phyloP scores from a whole-genome alignment of 2,888 invertebrate genomes.

The Drosophila neotestacea region DNA sequence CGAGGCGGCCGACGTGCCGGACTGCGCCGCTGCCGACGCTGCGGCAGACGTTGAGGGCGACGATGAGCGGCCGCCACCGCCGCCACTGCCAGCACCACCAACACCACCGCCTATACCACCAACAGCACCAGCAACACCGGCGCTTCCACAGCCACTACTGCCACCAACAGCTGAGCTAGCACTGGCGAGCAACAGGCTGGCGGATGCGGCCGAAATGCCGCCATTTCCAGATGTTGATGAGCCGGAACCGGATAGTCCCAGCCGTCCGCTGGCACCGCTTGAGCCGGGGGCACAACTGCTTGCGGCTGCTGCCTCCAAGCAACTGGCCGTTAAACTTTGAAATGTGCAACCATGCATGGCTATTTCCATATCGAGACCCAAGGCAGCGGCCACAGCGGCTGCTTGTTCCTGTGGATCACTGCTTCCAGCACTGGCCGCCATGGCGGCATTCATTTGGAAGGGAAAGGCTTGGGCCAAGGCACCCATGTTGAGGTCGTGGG shows the following conservation, averaged over 20 bases:
- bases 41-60: conserved; percentile 78
- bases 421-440: conserved; percentile 81
- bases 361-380: conserved; percentile 81
- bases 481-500: conserved; percentile 82
- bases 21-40: conserved; percentile 78
- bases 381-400: conserved; percentile 81
- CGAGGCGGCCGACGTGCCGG: conserved; percentile 81
- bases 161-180: conserved; percentile 17
- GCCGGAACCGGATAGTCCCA: conserved; percentile 60
- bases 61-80: conserved; percentile 73
- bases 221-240: conserved; percentile 85
- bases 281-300: conserved; percentile 61
- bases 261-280: conserved; percentile 58
- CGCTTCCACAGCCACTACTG: not conserved
- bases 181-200: conserved; percentile 66
- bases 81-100: conserved; percentile 58
- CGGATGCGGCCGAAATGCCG: conserved; percentile 61
- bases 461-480: conserved; percentile 84
- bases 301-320: conserved; percentile 68
- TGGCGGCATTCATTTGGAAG: conserved; percentile 84
- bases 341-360: conserved; percentile 77
- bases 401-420: conserved; percentile 83
- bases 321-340: conserved; percentile 69
- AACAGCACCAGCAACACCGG: conserved; percentile 71
- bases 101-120: conserved; percentile 39